phyloP scores from a whole-genome alignment of 2,888 invertebrate genomes.

The Adelognathus sp. region DNA sequence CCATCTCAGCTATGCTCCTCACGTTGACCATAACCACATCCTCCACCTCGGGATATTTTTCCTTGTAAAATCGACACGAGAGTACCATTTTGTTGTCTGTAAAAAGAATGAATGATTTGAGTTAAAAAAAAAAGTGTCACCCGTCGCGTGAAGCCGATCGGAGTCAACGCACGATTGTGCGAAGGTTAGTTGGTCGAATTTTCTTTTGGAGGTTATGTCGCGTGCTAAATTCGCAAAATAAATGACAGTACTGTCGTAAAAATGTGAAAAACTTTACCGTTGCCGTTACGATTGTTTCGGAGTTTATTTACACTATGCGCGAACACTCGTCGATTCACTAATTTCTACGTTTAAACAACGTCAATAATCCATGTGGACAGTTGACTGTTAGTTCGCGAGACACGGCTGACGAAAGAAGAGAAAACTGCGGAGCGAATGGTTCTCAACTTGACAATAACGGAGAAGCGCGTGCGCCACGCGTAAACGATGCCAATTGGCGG shows the following conservation, averaged over 20 bases:
- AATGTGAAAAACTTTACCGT: slow-evolving; percentile 49
- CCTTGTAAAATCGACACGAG: slow-evolving; percentile 97
- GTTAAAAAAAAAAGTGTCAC: not conserved
- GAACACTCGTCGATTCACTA: slow-evolving; percentile 11
- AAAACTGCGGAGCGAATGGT: slow-evolving; percentile 59
- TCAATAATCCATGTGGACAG: slow-evolving; percentile 71
- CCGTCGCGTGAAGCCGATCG: not conserved
- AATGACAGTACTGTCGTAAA: slow-evolving; percentile 41
- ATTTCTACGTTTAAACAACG: slow-evolving; percentile 57
- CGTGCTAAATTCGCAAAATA: not conserved
- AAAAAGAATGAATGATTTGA: not conserved
- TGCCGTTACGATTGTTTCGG: slow-evolving; percentile 39
- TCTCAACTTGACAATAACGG: slow-evolving; percentile 55
- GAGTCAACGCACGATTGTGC: not conserved
- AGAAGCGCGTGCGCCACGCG: too few species aligned
- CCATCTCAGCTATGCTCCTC: slow-evolving; percentile 99
- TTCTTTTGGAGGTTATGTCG: slow-evolving; percentile 48
- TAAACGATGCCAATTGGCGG: not conserved
- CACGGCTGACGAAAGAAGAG: slow-evolving; percentile 66
- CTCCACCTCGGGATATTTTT: slow-evolving; percentile 98
- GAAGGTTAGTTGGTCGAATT: too few species aligned
- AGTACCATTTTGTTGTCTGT: slow-evolving; percentile 89
- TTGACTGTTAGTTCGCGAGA: slow-evolving; percentile 59
- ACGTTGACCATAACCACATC: slow-evolving; percentile 99
- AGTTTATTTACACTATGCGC: slow-evolving; percentile 50